These are phyloP conservation scores for Syngnathus scovelli DNA, from an alignment of 2,113 vertebrate species.

Conservation along the genomic window DNA sequence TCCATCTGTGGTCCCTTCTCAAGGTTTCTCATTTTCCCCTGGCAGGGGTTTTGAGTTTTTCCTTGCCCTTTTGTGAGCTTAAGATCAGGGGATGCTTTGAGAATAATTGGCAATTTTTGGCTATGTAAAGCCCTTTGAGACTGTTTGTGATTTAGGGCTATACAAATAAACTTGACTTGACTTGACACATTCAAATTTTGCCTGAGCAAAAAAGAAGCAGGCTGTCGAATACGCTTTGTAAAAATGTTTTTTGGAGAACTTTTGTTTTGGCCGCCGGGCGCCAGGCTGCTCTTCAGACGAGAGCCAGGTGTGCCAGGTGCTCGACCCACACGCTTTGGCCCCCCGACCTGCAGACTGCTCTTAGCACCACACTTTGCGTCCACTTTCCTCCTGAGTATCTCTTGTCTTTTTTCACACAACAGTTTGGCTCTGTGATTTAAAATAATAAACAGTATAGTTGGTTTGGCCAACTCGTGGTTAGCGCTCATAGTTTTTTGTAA, in stretches of 20 bases:
- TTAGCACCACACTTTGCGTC: constrained; percentile 31
- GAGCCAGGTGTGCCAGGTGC: constrained; percentile 48
- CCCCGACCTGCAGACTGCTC: constrained; percentile 34
- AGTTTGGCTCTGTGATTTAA: constrained; percentile 7
- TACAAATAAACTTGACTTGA: too few relatives aligned
- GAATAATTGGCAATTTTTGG: too few relatives aligned
- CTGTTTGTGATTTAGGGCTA: too few relatives aligned
- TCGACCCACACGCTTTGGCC: constrained; percentile 37
- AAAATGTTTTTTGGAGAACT: constrained; percentile 28
- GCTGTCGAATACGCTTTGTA: background rate
- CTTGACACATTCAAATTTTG: constrained; percentile 4
- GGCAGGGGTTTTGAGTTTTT: too few relatives aligned
- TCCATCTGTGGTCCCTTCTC: too few relatives aligned
- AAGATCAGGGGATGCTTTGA: too few relatives aligned
- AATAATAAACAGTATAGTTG: background rate
- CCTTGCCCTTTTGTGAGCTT: too few relatives aligned
- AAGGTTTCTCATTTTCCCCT: too few relatives aligned
- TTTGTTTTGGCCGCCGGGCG: constrained; percentile 35
- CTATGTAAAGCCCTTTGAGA: too few relatives aligned
- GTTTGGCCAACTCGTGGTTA: too few relatives aligned
- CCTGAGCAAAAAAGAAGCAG: background rate
- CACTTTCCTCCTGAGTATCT: constrained; percentile 35
- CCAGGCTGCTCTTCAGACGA: constrained; percentile 52
- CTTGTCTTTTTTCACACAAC: constrained; percentile 31
- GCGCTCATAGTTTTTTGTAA: background rate